phyloP scores from a whole-genome alignment of 2,888 invertebrate species.

The Notocelia uddmanniana region DNA sequence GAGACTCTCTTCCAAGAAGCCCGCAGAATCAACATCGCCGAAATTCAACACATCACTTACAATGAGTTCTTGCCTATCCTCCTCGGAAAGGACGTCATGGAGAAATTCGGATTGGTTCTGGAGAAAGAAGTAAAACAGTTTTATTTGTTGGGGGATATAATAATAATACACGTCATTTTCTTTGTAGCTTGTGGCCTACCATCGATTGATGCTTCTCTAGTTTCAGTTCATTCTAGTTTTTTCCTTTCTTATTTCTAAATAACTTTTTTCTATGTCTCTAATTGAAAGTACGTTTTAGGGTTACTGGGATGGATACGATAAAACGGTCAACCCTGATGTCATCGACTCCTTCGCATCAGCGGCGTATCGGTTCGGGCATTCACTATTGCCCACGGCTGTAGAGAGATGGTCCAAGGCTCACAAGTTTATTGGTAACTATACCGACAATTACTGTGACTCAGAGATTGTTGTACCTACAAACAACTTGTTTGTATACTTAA shows the following conservation, averaged over 20 bases:
- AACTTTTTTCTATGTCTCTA: neutral
- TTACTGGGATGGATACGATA: conserved; percentile 94
- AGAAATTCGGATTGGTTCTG: conserved; percentile 94
- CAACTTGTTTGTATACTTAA: conserved; percentile 5
- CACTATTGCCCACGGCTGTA: conserved; percentile 94
- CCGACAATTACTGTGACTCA: conserved; percentile 6
- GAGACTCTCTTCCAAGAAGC: conserved; percentile 96
- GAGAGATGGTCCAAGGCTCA: conserved; percentile 98
- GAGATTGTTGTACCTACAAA: neutral
- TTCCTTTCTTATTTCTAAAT: neutral
- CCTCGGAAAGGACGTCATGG: conserved; percentile 96
- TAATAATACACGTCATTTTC: neutral
- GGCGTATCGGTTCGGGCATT: conserved; percentile 97
- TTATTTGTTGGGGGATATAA: conserved; percentile 6
- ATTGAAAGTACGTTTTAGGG: conserved; percentile 77
- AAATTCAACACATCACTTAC: conserved; percentile 95
- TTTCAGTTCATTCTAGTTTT: neutral
- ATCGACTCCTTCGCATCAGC: conserved; percentile 96
- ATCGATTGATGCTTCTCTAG: neutral
- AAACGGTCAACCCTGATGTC: conserved; percentile 94
- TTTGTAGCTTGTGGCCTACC: neutral
- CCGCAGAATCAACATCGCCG: conserved; percentile 93
- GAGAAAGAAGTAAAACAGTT: conserved; percentile 88
- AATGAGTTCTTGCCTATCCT: conserved; percentile 96
- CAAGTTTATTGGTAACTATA: conserved; percentile 92